phyloP scores from a whole-genome alignment of 2,113 vertebrate species.

The Sturnira hondurensis region DNA sequence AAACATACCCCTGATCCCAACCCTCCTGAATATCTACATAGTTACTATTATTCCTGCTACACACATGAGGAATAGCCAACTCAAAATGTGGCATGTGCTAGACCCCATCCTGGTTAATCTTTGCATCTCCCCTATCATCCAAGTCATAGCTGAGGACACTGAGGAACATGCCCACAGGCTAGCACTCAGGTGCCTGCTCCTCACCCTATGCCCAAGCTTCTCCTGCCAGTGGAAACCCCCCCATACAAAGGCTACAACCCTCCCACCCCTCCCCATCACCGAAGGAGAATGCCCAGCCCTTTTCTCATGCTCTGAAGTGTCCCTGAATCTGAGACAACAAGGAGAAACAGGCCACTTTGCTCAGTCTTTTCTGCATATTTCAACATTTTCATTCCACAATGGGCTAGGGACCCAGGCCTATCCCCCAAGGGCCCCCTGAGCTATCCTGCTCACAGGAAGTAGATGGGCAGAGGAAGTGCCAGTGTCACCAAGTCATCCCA shows the following conservation, averaged over 20 bases:
- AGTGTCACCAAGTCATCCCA: accelerated
- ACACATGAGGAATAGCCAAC: background rate
- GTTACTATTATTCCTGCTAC: background rate
- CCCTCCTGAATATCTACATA: too few species aligned
- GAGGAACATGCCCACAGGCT: background rate
- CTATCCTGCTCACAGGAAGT: background rate
- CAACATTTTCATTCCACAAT: background rate
- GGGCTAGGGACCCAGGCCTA: background rate
- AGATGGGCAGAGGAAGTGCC: background rate
- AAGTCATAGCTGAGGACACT: background rate
- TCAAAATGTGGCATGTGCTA: background rate
- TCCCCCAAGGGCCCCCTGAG: background rate
- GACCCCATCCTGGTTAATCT: background rate
- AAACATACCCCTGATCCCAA: background rate
- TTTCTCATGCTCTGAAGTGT: background rate
- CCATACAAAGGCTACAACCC: background rate
- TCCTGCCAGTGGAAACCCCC: background rate
- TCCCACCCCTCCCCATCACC: background rate
- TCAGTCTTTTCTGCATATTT: background rate
- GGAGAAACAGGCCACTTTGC: background rate
- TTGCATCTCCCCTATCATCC: background rate
- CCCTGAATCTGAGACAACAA: background rate
- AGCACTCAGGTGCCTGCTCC: background rate
- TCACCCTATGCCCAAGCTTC: background rate
- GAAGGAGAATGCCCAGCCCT: background rate